Conservation (phyloP, 2,113 vertebrate genomes). For the Heteronetta atricapilla region DNA sequence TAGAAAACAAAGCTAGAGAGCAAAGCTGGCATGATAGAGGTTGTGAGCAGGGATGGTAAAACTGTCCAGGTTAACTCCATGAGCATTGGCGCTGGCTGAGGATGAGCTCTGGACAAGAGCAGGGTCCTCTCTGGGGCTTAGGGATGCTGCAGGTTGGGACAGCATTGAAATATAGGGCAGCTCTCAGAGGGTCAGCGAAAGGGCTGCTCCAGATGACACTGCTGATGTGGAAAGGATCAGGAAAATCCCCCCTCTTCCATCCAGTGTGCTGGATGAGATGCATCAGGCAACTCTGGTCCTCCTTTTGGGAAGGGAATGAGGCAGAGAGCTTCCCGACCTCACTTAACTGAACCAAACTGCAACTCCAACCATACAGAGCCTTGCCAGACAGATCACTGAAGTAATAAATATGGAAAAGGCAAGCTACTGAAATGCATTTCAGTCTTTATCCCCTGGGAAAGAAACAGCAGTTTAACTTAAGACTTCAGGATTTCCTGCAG, state of each 20-base stretch:
- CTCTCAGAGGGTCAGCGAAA: not conserved
- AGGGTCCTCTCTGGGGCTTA: not conserved
- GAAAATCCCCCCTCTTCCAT: not conserved
- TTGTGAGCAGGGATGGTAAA: not conserved
- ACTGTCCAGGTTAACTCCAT: not conserved
- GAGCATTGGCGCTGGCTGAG: not conserved
- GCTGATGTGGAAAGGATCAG: not conserved
- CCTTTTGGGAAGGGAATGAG: not conserved
- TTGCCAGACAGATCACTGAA: not conserved
- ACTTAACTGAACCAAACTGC: not conserved
- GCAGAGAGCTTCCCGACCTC: not conserved
- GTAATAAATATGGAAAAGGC: not conserved
- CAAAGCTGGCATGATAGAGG: not conserved
- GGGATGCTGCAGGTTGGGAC: not conserved
- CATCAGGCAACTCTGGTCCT: not conserved
- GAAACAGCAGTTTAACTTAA: not conserved
- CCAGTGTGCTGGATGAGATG: not conserved
- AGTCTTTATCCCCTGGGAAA: not conserved
- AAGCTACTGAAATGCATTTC: not conserved
- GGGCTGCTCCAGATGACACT: not conserved
- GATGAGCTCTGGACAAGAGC: not conserved
- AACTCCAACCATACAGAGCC: not conserved
- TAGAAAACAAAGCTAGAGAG: not conserved
- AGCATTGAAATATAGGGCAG: not conserved
- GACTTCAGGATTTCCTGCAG: not conserved